A percentile compares a stretch with the other conserved stretches of the same genome.
phyloP scores from a whole-genome alignment of 2,113 vertebrate species.

The Epinephelus fuscoguttatus region DNA sequence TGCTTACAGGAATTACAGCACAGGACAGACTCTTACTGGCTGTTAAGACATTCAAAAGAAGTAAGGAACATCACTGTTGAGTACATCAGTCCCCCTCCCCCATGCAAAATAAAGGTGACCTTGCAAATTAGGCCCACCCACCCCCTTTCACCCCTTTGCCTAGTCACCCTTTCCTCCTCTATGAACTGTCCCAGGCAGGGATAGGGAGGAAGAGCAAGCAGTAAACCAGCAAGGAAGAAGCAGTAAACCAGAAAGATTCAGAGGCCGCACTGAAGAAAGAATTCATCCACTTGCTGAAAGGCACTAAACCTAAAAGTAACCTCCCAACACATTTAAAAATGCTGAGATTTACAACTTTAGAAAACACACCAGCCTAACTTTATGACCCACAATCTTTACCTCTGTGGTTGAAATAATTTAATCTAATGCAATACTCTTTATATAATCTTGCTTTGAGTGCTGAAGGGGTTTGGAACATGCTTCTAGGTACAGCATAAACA shows the following conservation, averaged over 20 bases:
- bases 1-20: neutral
- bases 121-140: constrained; percentile 56
- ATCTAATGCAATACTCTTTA: neutral
- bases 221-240: constrained; percentile 15
- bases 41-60: neutral
- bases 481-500: neutral
- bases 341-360: neutral
- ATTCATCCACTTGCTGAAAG: neutral
- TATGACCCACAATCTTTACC: neutral
- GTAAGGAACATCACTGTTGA: neutral
- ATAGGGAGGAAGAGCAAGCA: constrained; percentile 23
- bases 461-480: neutral
- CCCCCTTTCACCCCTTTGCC: constrained; percentile 35
- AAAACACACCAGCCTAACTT: neutral
- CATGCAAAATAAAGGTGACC: constrained; percentile 69
- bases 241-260: constrained; percentile 7
- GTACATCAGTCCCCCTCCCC: constrained; percentile 55
- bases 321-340: neutral
- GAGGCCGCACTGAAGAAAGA: neutral
- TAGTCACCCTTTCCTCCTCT: constrained; percentile 40
- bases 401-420: neutral
- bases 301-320: neutral
- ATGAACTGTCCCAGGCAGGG: neutral
- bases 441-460: neutral
- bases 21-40: neutral